These are phyloP conservation scores for Ispidina lecontei DNA, from an alignment of 2,797 vertebrate genomes.

Conservation along the genomic window DNA sequence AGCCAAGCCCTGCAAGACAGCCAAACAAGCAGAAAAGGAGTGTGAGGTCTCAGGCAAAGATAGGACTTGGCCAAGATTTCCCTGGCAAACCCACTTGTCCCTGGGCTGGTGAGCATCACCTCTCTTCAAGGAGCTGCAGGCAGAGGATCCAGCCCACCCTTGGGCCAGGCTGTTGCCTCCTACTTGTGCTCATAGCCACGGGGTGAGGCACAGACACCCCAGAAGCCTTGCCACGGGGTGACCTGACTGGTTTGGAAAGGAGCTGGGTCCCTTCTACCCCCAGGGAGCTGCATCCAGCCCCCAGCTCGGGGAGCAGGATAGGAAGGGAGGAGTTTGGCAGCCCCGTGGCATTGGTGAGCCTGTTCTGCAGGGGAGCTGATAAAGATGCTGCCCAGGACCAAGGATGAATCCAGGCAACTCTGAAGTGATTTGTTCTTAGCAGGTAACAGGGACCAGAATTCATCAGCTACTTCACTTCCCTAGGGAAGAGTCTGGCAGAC, in stretches of 20 bases:
- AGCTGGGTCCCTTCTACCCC: fast-evolving
- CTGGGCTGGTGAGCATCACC: background rate
- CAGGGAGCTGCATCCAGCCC: fast-evolving
- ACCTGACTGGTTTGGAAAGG: fast-evolving
- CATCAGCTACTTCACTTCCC: background rate
- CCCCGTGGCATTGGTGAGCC: fast-evolving
- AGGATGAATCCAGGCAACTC: background rate
- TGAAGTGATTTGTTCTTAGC: background rate
- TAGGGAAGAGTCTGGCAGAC: background rate
- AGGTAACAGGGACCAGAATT: background rate
- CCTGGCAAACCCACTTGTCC: background rate
- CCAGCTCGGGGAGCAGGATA: fast-evolving
- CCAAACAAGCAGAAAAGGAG: background rate
- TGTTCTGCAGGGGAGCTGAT: background rate
- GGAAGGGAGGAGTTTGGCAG: background rate
- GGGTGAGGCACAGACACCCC: fast-evolving
- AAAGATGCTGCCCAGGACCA: background rate
- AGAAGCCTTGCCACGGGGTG: fast-evolving
- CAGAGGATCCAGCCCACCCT: background rate
- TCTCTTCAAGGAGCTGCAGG: background rate
- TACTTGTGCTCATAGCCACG: fast-evolving
- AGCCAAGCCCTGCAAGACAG: background rate
- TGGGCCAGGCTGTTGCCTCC: background rate
- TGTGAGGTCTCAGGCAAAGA: background rate
- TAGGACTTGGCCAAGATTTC: background rate